A percentile compares a stretch with the other conserved stretches of the same genome.
phyloP scores from a whole-genome alignment of 2,888 invertebrate genomes.

The Hemicrepidius hirtus region DNA sequence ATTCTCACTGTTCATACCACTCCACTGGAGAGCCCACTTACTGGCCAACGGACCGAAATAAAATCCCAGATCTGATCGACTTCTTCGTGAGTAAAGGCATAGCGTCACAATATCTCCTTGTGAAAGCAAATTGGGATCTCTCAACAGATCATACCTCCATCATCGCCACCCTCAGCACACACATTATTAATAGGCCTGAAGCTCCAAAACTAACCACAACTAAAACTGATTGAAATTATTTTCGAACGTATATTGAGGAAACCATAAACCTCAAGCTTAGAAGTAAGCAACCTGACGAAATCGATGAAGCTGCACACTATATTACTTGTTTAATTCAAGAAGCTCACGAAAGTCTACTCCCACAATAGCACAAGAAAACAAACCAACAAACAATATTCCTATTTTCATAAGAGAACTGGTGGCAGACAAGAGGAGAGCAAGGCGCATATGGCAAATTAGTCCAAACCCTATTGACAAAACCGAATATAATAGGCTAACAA shows the following conservation, averaged over 20 bases:
- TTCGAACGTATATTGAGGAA: constrained; percentile 1
- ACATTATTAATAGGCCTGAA: constrained; percentile 1
- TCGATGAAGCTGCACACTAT: constrained; percentile 9
- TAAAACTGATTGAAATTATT: constrained; percentile 6
- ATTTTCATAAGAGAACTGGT: background rate
- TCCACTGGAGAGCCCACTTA: too few relatives aligned
- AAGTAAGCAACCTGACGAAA: background rate
- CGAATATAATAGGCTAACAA: constrained; percentile 9
- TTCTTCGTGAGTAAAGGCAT: too few relatives aligned
- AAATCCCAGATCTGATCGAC: too few relatives aligned
- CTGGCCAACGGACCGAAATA: too few relatives aligned
- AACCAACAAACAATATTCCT: constrained; percentile 2
- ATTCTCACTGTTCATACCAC: too few relatives aligned
- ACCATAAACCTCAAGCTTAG: constrained; percentile 1
- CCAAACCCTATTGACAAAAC: constrained; percentile 21
- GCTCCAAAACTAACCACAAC: constrained; percentile 2
- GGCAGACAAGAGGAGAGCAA: constrained; percentile 17
- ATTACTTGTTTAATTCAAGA: constrained; percentile 12
- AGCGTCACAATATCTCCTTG: too few relatives aligned
- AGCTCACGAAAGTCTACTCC: constrained; percentile 9
- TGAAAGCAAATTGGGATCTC: too few relatives aligned
- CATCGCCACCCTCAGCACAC: background rate
- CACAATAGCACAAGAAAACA: background rate
- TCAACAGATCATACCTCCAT: too few relatives aligned
- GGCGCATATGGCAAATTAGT: constrained; percentile 14